Conservation (phyloP, 2,888 invertebrate genomes). For the Agrotis segetum region DNA sequence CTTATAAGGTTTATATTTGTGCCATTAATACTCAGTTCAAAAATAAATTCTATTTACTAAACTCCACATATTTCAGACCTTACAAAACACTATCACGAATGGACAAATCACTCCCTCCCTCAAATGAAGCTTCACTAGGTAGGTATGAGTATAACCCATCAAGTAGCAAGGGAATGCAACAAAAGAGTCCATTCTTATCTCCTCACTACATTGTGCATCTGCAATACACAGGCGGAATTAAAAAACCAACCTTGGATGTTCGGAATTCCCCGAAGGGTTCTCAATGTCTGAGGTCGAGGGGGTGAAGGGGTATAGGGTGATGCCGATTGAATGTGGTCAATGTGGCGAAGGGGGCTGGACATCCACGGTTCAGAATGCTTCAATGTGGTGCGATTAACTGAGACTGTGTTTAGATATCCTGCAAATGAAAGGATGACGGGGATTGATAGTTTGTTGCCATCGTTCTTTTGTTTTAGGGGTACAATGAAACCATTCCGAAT, state of each 20-base stretch:
- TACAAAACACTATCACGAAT: slow-evolving; percentile 52
- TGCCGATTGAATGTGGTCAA: slow-evolving; percentile 85
- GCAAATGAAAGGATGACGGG: slow-evolving; percentile 62
- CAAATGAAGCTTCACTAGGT: slow-evolving; percentile 41
- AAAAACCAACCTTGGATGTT: slow-evolving; percentile 79
- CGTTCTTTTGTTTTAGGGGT: slow-evolving; percentile 41
- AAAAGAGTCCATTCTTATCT: slow-evolving; percentile 77
- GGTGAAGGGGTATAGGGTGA: slow-evolving; percentile 74
- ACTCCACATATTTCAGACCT: slow-evolving; percentile 5
- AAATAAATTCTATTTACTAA: no score
- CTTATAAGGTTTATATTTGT: slow-evolving; percentile 10
- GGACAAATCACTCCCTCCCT: slow-evolving; percentile 24
- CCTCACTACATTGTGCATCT: slow-evolving; percentile 77
- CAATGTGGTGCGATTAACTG: slow-evolving; percentile 77
- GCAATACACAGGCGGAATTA: slow-evolving; percentile 79
- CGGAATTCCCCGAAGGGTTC: slow-evolving; percentile 79
- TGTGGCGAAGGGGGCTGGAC: slow-evolving; percentile 74
- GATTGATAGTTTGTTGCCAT: slow-evolving; percentile 54
- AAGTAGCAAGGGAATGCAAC: slow-evolving; percentile 66
- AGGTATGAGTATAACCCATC: slow-evolving; percentile 44
- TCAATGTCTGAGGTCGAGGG: slow-evolving; percentile 65
- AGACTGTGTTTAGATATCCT: slow-evolving; percentile 67
- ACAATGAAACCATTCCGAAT: slow-evolving; percentile 32
- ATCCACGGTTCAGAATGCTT: slow-evolving; percentile 65
- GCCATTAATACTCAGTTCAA: no score